Percentiles rank a stretch among this genome's conserved stretches.
phyloP scores from a whole-genome alignment of 2,113 vertebrate species.

The Arizona elegans region DNA sequence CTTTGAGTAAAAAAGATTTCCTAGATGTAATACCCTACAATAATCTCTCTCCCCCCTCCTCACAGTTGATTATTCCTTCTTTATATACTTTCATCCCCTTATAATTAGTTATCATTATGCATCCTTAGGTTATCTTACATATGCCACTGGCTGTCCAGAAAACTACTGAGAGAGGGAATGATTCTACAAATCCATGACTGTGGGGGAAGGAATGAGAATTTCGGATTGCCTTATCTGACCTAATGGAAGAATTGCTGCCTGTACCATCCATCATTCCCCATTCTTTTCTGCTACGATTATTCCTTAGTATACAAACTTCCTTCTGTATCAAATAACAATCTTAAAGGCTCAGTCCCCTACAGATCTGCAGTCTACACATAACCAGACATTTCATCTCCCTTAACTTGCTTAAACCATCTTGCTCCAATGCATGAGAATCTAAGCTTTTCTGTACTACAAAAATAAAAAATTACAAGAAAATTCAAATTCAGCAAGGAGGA shows the following conservation, averaged over 20 bases:
- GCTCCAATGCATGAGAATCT: neutral
- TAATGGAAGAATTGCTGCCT: conserved; percentile 29
- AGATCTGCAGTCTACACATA: neutral
- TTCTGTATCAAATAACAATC: neutral
- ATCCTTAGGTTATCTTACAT: neutral
- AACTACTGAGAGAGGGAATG: neutral
- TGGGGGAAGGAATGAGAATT: neutral
- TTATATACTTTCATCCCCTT: neutral
- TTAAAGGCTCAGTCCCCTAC: neutral
- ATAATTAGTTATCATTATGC: neutral
- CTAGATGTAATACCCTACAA: neutral
- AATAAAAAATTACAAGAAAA: neutral
- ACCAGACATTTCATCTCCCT: neutral
- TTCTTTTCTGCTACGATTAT: neutral
- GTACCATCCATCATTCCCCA: conserved; percentile 4
- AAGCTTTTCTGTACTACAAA: neutral
- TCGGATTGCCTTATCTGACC: neutral
- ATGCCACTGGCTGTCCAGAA: conserved; percentile 19
- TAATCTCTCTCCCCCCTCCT: neutral
- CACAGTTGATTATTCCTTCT: neutral
- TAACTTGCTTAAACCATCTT: neutral
- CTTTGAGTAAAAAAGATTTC: neutral
- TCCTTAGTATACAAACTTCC: neutral
- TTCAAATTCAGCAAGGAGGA: neutral
- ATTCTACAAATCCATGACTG: neutral